These are phyloP conservation scores for Aptenodytes patagonicus DNA, from an alignment of 2,113 vertebrate species.

Conservation along the genomic window DNA sequence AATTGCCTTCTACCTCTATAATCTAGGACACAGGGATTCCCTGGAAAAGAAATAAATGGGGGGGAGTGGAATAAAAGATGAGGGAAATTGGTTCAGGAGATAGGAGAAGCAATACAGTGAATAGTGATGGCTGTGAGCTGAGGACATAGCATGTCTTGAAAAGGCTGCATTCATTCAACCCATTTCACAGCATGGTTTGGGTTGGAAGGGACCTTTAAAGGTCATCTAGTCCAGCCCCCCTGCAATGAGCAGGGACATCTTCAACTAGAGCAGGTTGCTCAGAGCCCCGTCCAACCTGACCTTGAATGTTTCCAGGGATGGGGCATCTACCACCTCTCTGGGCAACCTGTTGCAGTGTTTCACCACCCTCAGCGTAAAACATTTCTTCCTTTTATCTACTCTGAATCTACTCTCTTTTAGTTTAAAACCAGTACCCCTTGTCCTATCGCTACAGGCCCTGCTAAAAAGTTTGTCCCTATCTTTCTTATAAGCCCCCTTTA, in stretches of 20 bases:
- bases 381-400: too few species aligned
- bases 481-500: too few species aligned
- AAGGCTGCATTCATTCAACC: background rate
- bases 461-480: too few species aligned
- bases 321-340: background rate
- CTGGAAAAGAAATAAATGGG: background rate
- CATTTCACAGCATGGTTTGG: background rate
- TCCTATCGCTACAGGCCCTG: too few species aligned
- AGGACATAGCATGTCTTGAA: background rate
- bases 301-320: background rate
- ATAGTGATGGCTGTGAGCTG: background rate
- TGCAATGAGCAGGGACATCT: background rate
- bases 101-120: background rate
- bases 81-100: background rate
- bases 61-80: background rate
- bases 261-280: background rate
- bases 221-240: background rate
- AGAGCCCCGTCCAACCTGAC: fast-evolving
- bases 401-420: too few species aligned
- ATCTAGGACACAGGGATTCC: background rate
- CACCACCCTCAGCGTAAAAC: too few species aligned
- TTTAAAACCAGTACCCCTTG: too few species aligned
- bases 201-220: background rate
- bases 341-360: too few species aligned
- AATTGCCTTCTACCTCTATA: background rate